phyloP scores from a whole-genome alignment of 2,797 vertebrate species.

The Artibeus jamaicensis region DNA sequence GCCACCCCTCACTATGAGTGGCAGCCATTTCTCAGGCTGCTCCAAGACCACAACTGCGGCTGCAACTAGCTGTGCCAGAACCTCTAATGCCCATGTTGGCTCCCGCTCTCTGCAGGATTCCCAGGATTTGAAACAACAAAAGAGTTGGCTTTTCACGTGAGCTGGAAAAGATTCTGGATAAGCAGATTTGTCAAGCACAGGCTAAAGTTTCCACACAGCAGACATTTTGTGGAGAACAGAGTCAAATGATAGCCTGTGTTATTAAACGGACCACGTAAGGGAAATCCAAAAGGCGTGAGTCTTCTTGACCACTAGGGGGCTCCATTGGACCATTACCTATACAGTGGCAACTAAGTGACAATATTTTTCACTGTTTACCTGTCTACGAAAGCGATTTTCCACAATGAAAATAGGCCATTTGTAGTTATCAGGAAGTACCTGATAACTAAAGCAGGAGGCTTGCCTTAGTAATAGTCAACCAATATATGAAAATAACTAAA shows the following conservation, averaged over 20 bases:
- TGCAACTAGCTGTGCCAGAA: neutral
- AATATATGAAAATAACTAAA: neutral
- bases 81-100: neutral
- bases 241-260: neutral
- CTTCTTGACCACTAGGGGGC: slow-evolving; percentile 79
- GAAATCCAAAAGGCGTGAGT: neutral
- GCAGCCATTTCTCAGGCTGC: slow-evolving; percentile 16
- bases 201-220: neutral
- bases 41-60: neutral
- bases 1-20: neutral
- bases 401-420: neutral
- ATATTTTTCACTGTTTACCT: neutral
- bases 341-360: neutral
- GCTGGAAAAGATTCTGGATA: neutral
- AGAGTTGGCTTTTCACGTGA: neutral
- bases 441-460: neutral
- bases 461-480: neutral
- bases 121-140: neutral
- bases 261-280: neutral
- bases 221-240: slow-evolving; percentile 39
- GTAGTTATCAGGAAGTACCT: neutral
- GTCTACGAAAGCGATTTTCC: neutral
- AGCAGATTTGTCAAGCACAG: neutral
- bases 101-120: neutral
- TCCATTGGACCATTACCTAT: slow-evolving; percentile 55